A percentile compares a stretch with the other conserved stretches of the same genome.
Evolutionary conservation across 1,140 invertebrate genomes (phyloP).

Genomic region (Apis dorsata): DNA sequence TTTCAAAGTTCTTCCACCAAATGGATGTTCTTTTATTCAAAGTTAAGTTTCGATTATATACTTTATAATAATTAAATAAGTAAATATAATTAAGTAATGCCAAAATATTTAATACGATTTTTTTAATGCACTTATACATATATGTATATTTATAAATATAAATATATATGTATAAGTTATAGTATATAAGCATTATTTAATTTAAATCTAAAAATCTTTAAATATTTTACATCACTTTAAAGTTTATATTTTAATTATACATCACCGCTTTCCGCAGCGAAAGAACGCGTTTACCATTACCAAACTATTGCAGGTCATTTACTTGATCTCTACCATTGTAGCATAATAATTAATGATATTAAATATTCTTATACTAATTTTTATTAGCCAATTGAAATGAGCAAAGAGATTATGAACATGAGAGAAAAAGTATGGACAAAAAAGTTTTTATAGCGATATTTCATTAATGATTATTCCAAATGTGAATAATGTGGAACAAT

Average conservation of each 20-base stretch:
- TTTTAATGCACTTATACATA: background rate
- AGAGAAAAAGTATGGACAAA: slow-evolving; percentile 45
- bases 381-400: slow-evolving; percentile 74
- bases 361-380: slow-evolving; percentile 75
- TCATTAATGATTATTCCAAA: slow-evolving; percentile 46
- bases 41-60: background rate
- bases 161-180: background rate
- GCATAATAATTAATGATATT: slow-evolving; percentile 68
- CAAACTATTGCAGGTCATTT: slow-evolving; percentile 76
- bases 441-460: slow-evolving; percentile 62
- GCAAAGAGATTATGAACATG: slow-evolving; percentile 42
- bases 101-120: slow-evolving; percentile 7
- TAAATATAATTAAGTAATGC: background rate
- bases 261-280: slow-evolving; percentile 54
- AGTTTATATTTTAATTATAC: background rate
- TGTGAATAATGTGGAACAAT: slow-evolving; percentile 52
- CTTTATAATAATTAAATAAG: background rate
- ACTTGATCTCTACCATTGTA: slow-evolving; percentile 78
- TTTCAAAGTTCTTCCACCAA: background rate
- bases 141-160: background rate
- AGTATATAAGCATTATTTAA: background rate
- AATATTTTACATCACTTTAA: no score
- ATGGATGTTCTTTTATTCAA: background rate
- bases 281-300: slow-evolving; percentile 66
- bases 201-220: background rate